Base-by-base conservation (phyloP, 2,797 vertebrate species). In the Salmo trutta region DNA sequence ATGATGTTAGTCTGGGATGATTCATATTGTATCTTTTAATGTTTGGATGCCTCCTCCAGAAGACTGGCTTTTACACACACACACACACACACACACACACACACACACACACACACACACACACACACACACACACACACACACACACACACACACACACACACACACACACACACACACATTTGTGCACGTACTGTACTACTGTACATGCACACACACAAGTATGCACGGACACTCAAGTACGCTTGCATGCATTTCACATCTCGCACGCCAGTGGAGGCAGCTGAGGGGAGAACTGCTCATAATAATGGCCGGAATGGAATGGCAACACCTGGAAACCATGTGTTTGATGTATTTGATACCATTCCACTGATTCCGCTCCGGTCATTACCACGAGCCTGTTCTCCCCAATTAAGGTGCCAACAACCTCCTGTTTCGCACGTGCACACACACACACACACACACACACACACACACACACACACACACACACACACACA, bases 381-480 rank as follows among this genome's bases (percentile, higher is more conserved):
- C 41, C 41, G 10, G 10, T 47, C 41, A 47, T 12, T 47, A 47
- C 8, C 41, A 12, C 10, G 41, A 47, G 41, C 41, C 8, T 2
- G 2, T 47, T 2, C 41, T 47, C 41, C 10, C 41, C 41, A 47
- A 47, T 47, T 0, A 47, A 47, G 41, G 41, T 52, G 41, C 10
- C 12, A 52, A 12, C 27, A 51, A n/a, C 17, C 19, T n/a, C 19
- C 54, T 56, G 15, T 56, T 3, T 5, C 59, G 17, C 74, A 27
- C 62, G 31, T n/a, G 21, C 68, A 4, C 69, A 51, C 69, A 51
- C 68, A 47, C 36, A 70, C 68, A 47, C 33, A 51, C 68, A 70
- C 27, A 54, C 14, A 52, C 16, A 47, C 68, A 51, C 36, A 47
- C 68, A 47, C 68, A 70, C 68, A 41, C 31, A 70, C 68, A 70